Conservation (phyloP, 2,797 vertebrate species). For the Erithacus rubecula region DNA sequence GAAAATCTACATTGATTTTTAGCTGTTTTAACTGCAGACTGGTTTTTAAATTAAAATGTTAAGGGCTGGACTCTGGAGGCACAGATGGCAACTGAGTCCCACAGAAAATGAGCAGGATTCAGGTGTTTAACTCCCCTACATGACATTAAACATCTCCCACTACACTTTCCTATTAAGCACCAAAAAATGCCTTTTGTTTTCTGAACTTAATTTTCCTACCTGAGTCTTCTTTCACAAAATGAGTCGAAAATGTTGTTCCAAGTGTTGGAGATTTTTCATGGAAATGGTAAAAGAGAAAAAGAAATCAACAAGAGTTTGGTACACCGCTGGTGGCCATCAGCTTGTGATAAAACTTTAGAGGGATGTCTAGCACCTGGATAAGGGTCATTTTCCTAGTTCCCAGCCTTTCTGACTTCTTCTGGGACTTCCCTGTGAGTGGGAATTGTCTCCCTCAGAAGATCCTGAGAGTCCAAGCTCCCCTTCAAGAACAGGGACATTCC, state of each 20-base stretch:
- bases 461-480: neutral
- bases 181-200: neutral
- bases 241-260: fast-evolving
- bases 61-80: neutral
- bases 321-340: neutral
- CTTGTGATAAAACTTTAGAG: neutral
- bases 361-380: neutral
- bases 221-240: neutral
- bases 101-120: neutral
- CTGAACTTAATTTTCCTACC: neutral
- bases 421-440: neutral
- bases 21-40: neutral
- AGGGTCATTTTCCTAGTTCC: neutral
- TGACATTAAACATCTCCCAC: neutral
- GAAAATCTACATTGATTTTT: neutral
- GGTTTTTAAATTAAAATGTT: neutral
- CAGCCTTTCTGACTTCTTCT: neutral
- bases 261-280: neutral
- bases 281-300: neutral
- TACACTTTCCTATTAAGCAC: neutral
- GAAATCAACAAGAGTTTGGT: neutral
- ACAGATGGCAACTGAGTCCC: neutral
- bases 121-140: neutral
- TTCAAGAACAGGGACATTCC: neutral
- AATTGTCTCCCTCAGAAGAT: neutral